Evolutionary conservation across 2,797 vertebrate genomes (phyloP).

Genomic region (Falco rusticolus): DNA sequence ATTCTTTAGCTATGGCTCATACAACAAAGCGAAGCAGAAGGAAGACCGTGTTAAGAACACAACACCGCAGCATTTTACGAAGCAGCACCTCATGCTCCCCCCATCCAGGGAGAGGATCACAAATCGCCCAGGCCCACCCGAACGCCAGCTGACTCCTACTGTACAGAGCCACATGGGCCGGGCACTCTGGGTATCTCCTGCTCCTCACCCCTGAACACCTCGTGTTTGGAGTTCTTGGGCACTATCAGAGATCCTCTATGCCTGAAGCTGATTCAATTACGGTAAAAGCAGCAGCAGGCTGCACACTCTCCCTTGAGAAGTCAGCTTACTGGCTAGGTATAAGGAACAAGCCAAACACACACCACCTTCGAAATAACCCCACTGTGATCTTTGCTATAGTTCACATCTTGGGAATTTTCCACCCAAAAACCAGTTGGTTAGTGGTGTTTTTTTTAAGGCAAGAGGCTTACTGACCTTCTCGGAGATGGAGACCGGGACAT

Average conservation of each 20-base stretch:
- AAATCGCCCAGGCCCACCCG: not conserved
- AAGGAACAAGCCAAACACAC: not conserved
- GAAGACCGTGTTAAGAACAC: not conserved
- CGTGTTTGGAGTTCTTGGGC: not conserved
- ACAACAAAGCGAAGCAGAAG: not conserved
- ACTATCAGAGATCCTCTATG: fast-evolving
- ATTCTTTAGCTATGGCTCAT: not conserved
- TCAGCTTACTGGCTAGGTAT: fast-evolving
- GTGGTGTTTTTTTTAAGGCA: not conserved
- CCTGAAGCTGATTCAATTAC: not conserved
- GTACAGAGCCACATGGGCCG: not conserved
- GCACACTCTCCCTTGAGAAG: not conserved
- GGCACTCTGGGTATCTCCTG: fast-evolving
- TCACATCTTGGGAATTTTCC: fast-evolving
- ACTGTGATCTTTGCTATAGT: fast-evolving
- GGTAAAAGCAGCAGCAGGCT: too few species aligned
- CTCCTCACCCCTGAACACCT: not conserved
- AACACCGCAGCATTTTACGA: fast-evolving
- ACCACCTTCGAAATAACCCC: not conserved
- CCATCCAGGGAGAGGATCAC: fast-evolving
- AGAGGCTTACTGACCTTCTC: slow-evolving; percentile 80
- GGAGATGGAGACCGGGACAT: slow-evolving; percentile 89
- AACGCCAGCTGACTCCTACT: fast-evolving
- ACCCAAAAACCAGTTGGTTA: too few species aligned
- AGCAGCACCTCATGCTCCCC: not conserved